Percentiles rank a stretch among this genome's conserved stretches.
Conservation (phyloP, 1,140 invertebrate genomes). For the Laupala kohalensis region DNA sequence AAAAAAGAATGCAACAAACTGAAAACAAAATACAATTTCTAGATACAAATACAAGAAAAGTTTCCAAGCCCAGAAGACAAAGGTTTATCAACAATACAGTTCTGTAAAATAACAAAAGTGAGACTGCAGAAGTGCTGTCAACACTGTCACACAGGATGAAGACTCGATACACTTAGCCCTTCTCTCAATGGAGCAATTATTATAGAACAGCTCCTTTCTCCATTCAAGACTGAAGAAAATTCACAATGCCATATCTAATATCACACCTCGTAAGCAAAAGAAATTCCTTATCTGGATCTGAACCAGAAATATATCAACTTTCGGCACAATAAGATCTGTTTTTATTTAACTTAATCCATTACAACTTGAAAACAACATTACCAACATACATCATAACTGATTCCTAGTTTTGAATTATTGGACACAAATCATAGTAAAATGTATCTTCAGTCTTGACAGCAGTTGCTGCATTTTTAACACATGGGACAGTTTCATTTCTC, state of each 20-base stretch:
- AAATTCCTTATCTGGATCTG: background rate
- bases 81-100: background rate
- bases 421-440: background rate
- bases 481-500: background rate
- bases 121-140: background rate
- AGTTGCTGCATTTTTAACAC: background rate
- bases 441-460: background rate
- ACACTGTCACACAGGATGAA: background rate
- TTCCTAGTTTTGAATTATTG: background rate
- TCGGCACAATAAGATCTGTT: background rate
- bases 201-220: background rate
- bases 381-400: background rate
- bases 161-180: background rate
- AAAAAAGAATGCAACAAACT: background rate
- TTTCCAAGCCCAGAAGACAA: background rate
- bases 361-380: background rate
- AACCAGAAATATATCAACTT: background rate
- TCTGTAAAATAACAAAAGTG: background rate
- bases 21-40: background rate
- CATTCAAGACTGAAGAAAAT: background rate
- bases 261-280: background rate
- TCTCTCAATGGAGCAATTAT: background rate
- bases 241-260: background rate
- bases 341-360: background rate
- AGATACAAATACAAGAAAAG: background rate